Base-by-base conservation (phyloP, 2,888 invertebrate genomes). In the Trimorus sp. region DNA sequence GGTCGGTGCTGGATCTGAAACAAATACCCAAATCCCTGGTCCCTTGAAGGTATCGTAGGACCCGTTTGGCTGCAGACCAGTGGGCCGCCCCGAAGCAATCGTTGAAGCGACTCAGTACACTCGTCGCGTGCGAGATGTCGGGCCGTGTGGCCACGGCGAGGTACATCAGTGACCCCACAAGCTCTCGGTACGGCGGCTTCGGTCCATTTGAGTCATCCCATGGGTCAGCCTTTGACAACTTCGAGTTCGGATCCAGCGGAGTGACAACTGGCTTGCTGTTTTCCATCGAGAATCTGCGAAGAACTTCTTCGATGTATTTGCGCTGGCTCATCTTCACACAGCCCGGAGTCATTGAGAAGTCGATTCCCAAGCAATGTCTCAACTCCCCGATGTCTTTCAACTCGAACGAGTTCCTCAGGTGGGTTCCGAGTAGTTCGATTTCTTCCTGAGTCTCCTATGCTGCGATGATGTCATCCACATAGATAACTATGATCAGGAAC, bases 331-430 rank as follows among this genome's bases (percentile, higher is more conserved):
- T 53, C 2, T 7, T 42, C 7, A 70, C 37, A 14, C 16, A 7
- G n/a, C 49, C 51, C 0, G 38, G n/a, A 15, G 59, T 16, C 12
- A 51, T 59, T 9, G 12, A 38, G 15, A 88, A 86, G 82, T 87
- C 85, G 2, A 88, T 82, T 51, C 85, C 86, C n/a, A 87, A 68
- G 69, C 84, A 86, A 59, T 84, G 76, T 9, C 65, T 58, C 7
- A 81, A 63, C 63, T 81, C 62, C 7, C 86, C 87, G 9, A 87
- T 49, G 58, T 86, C 83, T 59, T 84, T 86, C 49, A 85, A 78
- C 26, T 83, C 80, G 68, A 87, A 87, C 1, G 60, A 65, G 60
- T 70, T 69, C 12, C 66, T 49, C 9, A 86, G 69, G n/a, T 48
- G 48, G 6, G 48, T 2, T 12, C n/a, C 48, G 26, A 70, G 54